Conservation (phyloP, 2,797 vertebrate species). For the Mus spretus region DNA sequence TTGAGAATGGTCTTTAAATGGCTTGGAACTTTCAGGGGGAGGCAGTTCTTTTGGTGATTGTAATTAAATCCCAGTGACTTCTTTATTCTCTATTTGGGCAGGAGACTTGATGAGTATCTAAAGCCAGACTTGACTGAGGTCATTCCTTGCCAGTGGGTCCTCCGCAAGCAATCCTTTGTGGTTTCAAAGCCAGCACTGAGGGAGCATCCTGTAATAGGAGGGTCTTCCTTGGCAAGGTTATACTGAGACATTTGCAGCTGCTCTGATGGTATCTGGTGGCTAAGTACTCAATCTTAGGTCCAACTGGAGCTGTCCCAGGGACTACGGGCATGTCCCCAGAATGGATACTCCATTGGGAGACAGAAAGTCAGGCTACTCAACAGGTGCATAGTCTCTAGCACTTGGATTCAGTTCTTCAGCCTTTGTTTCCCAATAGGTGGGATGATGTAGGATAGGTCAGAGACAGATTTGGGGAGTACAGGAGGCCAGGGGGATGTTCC, state of each 20-base stretch:
- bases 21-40: neutral
- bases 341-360: neutral
- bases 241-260: neutral
- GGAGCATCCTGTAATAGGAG: neutral
- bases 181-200: slow-evolving; percentile 21
- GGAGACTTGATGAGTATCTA: slow-evolving; percentile 28
- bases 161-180: slow-evolving; percentile 22
- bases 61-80: slow-evolving; percentile 35
- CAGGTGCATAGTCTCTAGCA: rapidly evolving
- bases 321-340: rapidly evolving
- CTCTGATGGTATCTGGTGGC: neutral
- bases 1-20: neutral
- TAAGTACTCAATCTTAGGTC: neutral
- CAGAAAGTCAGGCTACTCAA: neutral
- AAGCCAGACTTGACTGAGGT: slow-evolving; percentile 46
- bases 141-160: neutral
- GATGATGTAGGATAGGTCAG: neutral
- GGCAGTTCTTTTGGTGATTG: slow-evolving; percentile 23
- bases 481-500: neutral
- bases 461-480: rapidly evolving
- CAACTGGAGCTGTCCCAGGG: neutral
- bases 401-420: neutral
- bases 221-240: neutral
- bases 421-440: neutral
- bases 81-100: slow-evolving; percentile 62